These are phyloP conservation scores for Alcedo atthis DNA, from an alignment of 2,797 vertebrate species.

Conservation along the genomic window DNA sequence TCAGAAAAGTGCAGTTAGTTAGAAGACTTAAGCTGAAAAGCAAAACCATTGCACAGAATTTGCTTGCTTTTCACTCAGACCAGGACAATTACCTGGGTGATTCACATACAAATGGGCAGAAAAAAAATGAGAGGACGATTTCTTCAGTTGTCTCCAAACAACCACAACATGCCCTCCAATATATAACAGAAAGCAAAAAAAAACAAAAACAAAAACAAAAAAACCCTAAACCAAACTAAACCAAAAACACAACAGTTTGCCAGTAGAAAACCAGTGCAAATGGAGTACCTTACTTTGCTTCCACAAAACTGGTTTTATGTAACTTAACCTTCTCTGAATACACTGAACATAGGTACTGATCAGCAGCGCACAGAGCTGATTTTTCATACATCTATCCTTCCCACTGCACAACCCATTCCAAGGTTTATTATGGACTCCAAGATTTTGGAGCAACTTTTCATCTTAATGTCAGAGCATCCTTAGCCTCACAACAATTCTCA, in stretches of 20 bases:
- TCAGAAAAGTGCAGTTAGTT: too few species aligned
- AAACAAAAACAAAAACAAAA: background rate
- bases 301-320: background rate
- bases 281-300: background rate
- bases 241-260: background rate
- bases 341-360: background rate
- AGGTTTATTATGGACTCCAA: background rate
- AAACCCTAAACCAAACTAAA: background rate
- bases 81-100: background rate
- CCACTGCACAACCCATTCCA: background rate
- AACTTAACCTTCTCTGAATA: background rate
- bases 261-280: background rate
- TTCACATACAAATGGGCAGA: background rate
- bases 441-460: background rate
- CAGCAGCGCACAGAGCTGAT: background rate
- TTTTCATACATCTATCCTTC: background rate
- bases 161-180: background rate
- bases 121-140: background rate
- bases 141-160: background rate
- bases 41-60: too few species aligned
- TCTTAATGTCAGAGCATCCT: background rate
- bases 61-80: too few species aligned
- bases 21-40: too few species aligned
- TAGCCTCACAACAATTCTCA: background rate
- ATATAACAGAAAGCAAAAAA: background rate